Base-by-base conservation (phyloP, 2,797 vertebrate species). In the Ficedula albicollis region DNA sequence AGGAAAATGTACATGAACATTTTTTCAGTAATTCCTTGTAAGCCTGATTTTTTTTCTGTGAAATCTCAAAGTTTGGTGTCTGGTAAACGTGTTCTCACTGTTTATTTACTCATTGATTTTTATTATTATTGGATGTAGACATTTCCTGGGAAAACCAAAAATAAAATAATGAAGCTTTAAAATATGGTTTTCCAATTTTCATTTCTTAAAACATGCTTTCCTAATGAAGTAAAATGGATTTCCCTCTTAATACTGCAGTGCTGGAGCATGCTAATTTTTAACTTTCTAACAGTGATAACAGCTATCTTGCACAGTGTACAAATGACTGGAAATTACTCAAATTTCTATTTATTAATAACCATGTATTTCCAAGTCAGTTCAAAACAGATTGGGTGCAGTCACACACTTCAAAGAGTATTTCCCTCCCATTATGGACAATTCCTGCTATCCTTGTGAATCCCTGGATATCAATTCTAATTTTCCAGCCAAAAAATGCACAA, bases 41-140 rank as follows among this genome's bases (percentile, higher is more conserved):
- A 94, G 19, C 3, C 15, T 0, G 0, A 6, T 52, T 59, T 64
- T 58, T 54, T 41, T 75, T 38, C 39, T 10, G 18, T 10, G 26
- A 39, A 80, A 48, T 48, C 59, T 79, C 32, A 0, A 90, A 75
- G 29, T 86, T 38, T 52, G 59, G 32, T 59, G 43, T 39, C 70
- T 21, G 46, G 18, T 63, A 88, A 93, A 62, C 66, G 55, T 10
- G n/a, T 85, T 89, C 68, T 86, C 46, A 48, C 26, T 32, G 17
- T 73, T 60, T 66, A 52, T 82, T 82, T 76, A 73, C 48, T 58
- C 55, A 73, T 3, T 73, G 30, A 64, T 89, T 96, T 86, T 87
- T 80, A 73, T 7, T 67, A 41, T 26, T 43, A 73, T 9, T 36
- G 30, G 34, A 79, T 11, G 26, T 6, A 79, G 41, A 34, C 1